These are phyloP conservation scores for Sarcophaga peregrina DNA, from an alignment of 1,140 invertebrate genomes.

Conservation along the genomic window DNA sequence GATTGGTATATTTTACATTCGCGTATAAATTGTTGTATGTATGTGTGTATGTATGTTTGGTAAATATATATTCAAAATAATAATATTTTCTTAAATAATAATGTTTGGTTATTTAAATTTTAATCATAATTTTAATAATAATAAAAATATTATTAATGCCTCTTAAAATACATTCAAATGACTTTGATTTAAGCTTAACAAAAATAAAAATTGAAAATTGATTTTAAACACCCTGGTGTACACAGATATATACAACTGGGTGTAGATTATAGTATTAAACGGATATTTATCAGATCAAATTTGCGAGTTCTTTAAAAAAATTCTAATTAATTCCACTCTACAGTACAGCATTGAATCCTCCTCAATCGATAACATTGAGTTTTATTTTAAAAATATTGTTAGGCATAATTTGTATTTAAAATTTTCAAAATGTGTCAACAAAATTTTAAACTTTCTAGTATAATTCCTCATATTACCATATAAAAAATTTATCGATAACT, in stretches of 20 bases:
- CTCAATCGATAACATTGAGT: neutral
- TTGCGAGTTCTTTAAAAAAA: neutral
- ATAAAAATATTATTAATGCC: constrained; percentile 11
- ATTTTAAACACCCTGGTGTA: no score
- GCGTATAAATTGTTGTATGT: neutral
- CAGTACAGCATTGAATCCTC: neutral
- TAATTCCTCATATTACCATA: neutral
- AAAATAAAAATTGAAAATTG: no score
- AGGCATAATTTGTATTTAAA: neutral
- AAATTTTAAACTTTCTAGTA: neutral
- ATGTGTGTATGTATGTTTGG: neutral
- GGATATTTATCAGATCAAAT: neutral
- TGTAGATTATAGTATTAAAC: no score
- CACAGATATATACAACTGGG: no score
- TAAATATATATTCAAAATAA: neutral
- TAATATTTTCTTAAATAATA: neutral
- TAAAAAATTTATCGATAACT: neutral
- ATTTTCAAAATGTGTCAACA: neutral
- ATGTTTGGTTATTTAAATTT: neutral
- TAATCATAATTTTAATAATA: neutral
- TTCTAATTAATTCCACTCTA: neutral
- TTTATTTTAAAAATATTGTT: neutral
- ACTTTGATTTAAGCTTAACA: neutral
- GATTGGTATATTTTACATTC: constrained; percentile 5
- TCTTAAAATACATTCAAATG: neutral